Evolutionary conservation across 2,797 vertebrate genomes (phyloP).

Genomic region (Hippopotamyrus pictus): DNA sequence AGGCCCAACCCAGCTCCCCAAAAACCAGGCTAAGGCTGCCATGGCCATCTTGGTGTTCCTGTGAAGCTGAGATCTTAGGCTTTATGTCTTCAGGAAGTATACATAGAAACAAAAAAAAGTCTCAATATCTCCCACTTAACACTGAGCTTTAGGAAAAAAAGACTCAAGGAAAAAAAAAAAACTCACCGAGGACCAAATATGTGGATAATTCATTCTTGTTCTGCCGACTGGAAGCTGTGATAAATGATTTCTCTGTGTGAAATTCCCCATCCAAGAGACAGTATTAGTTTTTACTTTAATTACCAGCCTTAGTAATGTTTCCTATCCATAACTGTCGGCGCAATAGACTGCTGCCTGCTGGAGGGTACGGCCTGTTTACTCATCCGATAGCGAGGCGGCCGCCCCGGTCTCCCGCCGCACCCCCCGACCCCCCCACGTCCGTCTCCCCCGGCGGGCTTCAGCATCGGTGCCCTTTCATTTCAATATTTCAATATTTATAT

Average conservation of each 20-base stretch:
- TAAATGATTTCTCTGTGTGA: conserved; percentile 83
- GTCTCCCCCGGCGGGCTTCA: conserved; percentile 59
- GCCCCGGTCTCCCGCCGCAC: conserved; percentile 74
- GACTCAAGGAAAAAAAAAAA: neutral
- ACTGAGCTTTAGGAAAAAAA: conserved; percentile 1
- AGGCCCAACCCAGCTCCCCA: neutral
- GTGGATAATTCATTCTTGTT: conserved; percentile 82
- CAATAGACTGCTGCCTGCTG: conserved; percentile 84
- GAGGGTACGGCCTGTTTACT: conserved; percentile 93
- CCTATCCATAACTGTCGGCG: conserved; percentile 96
- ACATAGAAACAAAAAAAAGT: neutral
- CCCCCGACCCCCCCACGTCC: conserved; percentile 64
- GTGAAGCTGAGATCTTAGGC: neutral
- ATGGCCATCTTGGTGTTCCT: neutral
- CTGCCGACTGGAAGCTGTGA: conserved; percentile 73
- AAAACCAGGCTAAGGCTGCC: neutral
- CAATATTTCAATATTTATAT: conserved; percentile 98
- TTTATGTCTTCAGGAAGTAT: neutral
- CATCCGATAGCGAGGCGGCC: conserved; percentile 75
- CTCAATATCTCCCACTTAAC: neutral
- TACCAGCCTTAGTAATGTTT: conserved; percentile 92
- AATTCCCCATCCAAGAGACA: conserved; percentile 85
- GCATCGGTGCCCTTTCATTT: conserved; percentile 82
- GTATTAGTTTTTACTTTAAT: conserved; percentile 99
- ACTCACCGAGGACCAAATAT: conserved; percentile 54